Percentiles rank a stretch among this genome's conserved stretches.
Evolutionary conservation across 2,113 vertebrate species (phyloP).

Genomic region (Cettia cetti): DNA sequence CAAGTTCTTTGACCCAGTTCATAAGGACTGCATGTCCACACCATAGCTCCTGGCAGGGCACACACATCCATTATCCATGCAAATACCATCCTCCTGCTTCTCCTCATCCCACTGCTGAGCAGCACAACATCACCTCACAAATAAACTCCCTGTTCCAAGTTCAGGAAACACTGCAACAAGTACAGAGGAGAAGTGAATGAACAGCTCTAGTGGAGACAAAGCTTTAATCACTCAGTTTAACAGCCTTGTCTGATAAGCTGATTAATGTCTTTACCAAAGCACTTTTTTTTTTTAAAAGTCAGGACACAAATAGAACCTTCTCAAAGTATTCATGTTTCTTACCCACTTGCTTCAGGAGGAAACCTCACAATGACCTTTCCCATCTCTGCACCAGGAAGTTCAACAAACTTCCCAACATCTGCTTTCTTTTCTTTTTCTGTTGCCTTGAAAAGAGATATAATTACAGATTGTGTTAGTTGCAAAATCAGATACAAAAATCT

Average conservation of each 20-base stretch:
- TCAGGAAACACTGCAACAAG: neutral
- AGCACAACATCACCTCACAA: neutral
- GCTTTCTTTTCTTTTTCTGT: conserved; percentile 90
- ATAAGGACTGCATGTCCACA: neutral
- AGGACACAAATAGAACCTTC: neutral
- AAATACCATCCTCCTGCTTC: neutral
- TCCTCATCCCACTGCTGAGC: neutral
- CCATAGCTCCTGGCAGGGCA: neutral
- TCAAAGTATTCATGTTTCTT: conserved; percentile 46
- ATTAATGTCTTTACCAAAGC: neutral
- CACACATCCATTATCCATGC: neutral
- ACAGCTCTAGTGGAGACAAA: neutral
- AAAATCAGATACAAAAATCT: neutral
- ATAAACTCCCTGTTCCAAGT: neutral
- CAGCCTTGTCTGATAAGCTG: neutral
- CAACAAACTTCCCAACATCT: conserved; percentile 95
- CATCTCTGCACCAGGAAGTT: conserved; percentile 94
- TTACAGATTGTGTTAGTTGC: neutral
- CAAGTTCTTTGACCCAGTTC: neutral
- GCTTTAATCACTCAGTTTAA: neutral
- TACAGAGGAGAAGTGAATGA: neutral
- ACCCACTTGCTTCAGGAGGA: conserved; percentile 98
- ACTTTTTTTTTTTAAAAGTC: neutral
- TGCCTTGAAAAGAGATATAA: conserved; percentile 68
- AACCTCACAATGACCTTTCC: conserved; percentile 97